A percentile compares a stretch with the other conserved stretches of the same genome.
Evolutionary conservation across 2,888 invertebrate species (phyloP).

Genomic region (Protodeltote pygarga): DNA sequence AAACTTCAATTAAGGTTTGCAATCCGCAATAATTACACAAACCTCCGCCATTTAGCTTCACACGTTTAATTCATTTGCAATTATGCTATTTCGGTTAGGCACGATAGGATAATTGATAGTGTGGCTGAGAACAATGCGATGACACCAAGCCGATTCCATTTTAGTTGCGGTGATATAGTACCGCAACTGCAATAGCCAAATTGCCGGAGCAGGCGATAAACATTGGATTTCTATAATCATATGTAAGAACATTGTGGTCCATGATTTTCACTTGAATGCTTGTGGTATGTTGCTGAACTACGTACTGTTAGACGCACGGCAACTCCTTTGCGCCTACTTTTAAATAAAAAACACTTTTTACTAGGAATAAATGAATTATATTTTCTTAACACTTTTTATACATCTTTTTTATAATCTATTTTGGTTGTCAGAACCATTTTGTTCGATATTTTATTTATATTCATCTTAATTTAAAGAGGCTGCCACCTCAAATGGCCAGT

Average conservation of each 20-base stretch:
- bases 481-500: too few species aligned
- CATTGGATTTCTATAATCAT: constrained; percentile 20
- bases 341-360: too few species aligned
- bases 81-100: constrained; percentile 43
- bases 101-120: constrained; percentile 57
- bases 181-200: constrained; percentile 41
- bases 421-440: too few species aligned
- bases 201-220: constrained; percentile 20
- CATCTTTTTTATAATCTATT: too few species aligned
- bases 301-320: too few species aligned
- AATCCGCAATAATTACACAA: constrained; percentile 6
- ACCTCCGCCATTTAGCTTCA: constrained; percentile 13
- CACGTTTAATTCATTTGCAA: constrained; percentile 39
- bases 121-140: constrained; percentile 49
- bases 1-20: neutral
- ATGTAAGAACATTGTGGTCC: constrained; percentile 7
- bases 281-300: too few species aligned
- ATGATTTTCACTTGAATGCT: constrained; percentile 3
- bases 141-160: constrained; percentile 47
- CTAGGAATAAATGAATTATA: too few species aligned
- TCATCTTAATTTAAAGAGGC: too few species aligned
- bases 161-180: constrained; percentile 41
- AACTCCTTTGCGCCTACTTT: too few species aligned
- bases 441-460: too few species aligned
- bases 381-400: too few species aligned